A percentile compares a stretch with the other conserved stretches of the same genome.
Conservation (phyloP, 2,797 vertebrate species). For the Triplophysa bombifrons region DNA sequence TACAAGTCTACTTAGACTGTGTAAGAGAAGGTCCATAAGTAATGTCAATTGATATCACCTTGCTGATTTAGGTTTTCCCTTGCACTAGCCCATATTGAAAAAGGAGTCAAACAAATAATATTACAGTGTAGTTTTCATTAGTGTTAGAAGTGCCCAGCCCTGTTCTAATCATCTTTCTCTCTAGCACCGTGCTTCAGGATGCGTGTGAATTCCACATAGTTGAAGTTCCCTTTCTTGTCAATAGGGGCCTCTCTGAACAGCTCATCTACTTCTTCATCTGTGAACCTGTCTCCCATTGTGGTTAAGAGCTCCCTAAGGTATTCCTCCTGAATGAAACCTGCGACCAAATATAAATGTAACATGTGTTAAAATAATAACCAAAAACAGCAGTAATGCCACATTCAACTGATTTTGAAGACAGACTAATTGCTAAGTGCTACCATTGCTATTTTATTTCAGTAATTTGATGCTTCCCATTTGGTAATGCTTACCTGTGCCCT, state of each 20-base stretch:
- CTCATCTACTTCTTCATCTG: slow-evolving; percentile 93
- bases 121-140: slow-evolving; percentile 44
- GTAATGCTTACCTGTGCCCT: slow-evolving; percentile 81
- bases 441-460: not conserved
- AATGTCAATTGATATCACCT: slow-evolving; percentile 22
- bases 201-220: slow-evolving; percentile 94
- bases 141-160: slow-evolving; percentile 3
- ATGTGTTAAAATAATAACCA: too few species aligned
- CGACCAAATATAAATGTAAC: not conserved
- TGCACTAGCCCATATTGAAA: slow-evolving; percentile 20
- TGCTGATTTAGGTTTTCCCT: slow-evolving; percentile 13
- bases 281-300: slow-evolving; percentile 94
- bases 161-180: slow-evolving; percentile 90
- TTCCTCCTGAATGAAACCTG: slow-evolving; percentile 91
- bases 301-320: slow-evolving; percentile 91
- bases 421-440: too few species aligned
- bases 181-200: slow-evolving; percentile 95
- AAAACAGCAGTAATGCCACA: too few species aligned
- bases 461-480: not conserved
- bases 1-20: slow-evolving; percentile 26
- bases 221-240: slow-evolving; percentile 94
- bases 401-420: too few species aligned
- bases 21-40: slow-evolving; percentile 20
- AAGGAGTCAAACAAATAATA: slow-evolving; percentile 26
- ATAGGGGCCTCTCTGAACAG: slow-evolving; percentile 93